phyloP scores from a whole-genome alignment of 2,797 vertebrate species.

The Lepidocolaptes lacrymiger region DNA sequence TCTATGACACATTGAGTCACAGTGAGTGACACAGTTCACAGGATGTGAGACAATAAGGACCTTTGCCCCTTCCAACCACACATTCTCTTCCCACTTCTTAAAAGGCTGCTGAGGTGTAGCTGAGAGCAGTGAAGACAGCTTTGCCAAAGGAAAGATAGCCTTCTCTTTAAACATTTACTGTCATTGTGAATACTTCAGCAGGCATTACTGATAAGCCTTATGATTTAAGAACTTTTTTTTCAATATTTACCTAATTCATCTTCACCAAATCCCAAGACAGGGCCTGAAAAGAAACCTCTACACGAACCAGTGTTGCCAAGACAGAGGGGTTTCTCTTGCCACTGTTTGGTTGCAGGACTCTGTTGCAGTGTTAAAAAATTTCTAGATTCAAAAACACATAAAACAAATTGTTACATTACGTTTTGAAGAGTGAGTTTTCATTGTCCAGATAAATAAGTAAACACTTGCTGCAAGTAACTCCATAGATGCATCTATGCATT shows the following conservation, averaged over 20 bases:
- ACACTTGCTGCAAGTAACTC: not conserved
- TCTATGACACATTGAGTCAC: not conserved
- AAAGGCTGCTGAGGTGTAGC: not conserved
- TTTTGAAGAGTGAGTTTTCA: not conserved
- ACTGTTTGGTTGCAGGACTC: conserved; percentile 83
- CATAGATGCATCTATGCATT: not conserved
- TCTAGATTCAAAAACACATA: conserved; percentile 78
- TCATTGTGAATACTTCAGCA: not conserved
- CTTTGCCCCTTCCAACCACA: not conserved
- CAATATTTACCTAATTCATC: conserved; percentile 90
- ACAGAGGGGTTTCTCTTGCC: conserved; percentile 96
- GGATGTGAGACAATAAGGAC: not conserved
- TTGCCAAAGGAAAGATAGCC: not conserved
- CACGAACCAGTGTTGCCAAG: conserved; percentile 88
- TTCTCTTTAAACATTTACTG: not conserved
- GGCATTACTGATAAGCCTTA: not conserved
- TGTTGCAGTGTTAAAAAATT: conserved; percentile 96
- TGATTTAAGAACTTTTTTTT: not conserved
- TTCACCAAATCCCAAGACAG: conserved; percentile 96
- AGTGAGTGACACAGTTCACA: not conserved
- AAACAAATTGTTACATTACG: conserved; percentile 1
- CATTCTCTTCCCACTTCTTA: not conserved
- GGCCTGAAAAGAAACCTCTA: conserved; percentile 87
- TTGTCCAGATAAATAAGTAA: not conserved
- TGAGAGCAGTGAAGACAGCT: not conserved